Conservation (phyloP, 2,888 invertebrate genomes). For the Torymus texanus region DNA sequence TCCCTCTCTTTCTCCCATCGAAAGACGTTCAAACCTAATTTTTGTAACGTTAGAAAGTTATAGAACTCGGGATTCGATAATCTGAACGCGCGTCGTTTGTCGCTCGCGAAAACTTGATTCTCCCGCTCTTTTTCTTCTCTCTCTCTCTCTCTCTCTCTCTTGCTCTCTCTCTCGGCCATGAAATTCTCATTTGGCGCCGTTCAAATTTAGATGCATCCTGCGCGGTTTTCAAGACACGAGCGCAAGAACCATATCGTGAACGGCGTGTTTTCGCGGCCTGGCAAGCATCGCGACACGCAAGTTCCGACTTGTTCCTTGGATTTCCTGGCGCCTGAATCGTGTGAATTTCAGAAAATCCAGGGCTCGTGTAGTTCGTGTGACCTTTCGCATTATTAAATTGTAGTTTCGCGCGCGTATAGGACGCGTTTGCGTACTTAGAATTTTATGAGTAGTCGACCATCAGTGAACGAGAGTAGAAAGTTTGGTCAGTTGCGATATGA, state of each 20-base stretch:
- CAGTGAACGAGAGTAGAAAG: too few relatives aligned
- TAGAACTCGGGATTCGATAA: slow-evolving; percentile 31
- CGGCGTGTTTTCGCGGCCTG: too few relatives aligned
- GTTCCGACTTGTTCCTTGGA: too few relatives aligned
- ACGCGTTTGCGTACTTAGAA: background rate
- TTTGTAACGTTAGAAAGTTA: slow-evolving; percentile 53
- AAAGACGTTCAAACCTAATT: slow-evolving; percentile 52
- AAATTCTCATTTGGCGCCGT: slow-evolving; percentile 45
- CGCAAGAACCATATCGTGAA: too few relatives aligned
- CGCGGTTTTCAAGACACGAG: background rate
- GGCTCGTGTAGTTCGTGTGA: background rate
- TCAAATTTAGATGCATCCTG: slow-evolving; percentile 32
- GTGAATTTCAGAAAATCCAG: background rate
- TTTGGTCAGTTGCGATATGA: too few relatives aligned
- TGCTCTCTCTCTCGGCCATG: slow-evolving; percentile 25
- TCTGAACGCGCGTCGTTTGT: background rate
- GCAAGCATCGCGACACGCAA: too few relatives aligned
- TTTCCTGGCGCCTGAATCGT: too few relatives aligned
- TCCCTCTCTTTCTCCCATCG: slow-evolving; percentile 26
- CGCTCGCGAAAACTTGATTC: slow-evolving; percentile 28
- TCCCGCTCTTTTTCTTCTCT: background rate
- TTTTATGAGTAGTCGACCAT: too few relatives aligned
- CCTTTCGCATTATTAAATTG: slow-evolving; percentile 10
- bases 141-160: slow-evolving; percentile 3
- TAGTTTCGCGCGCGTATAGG: background rate